Evolutionary conservation across 1,140 invertebrate genomes (phyloP), one percentile per base, ranked within the genome.

Genomic region (Alviniconcha marisindica): DNA sequence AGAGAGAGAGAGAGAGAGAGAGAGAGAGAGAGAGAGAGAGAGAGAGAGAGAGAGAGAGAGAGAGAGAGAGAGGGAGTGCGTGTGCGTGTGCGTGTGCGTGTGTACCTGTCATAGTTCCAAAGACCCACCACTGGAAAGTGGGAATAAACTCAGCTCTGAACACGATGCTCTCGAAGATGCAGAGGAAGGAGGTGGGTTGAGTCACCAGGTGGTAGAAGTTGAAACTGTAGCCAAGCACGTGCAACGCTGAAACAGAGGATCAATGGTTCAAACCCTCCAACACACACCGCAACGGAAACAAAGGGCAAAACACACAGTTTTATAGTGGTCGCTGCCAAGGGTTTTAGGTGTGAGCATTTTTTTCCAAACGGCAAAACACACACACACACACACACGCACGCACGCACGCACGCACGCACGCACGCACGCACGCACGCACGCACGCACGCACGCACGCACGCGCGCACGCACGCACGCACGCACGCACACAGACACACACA

Each of bases 191-290:
- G 0, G 99, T 94, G 0, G 98, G 98, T 91, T 99, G 99, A 0
- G 98, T 99, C 1, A 97, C 98, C 0, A 99, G 96, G 90, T 99
- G 98, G 93, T 99, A 99, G 93, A 99, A 99, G 93, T 99, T 99
- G 36, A 99, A 97, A 89, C 99, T 96, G 91, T 99, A 99, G 0
- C 99, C 99, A 40, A 98, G 95, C 0, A 98, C 97, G 89, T 99
- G 95, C 69, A 95, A 83, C 31, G 93, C 94, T 94, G 97, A 0
- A 98, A 94, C 15, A 97, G 93, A 0, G 96, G 97, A n/a, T n/a
- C n/a, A n/a, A n/a, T n/a, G n/a, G n/a, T n/a, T n/a, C n/a, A n/a
- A n/a, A n/a, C n/a, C n/a, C n/a, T n/a, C 12, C 60, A 21, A 66
- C 18, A 21, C 10, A 12, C 12, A 66, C 18, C 12, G n/a, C 18